Conservation (phyloP, 2,888 invertebrate genomes). For the Platycheirus rosarum region DNA sequence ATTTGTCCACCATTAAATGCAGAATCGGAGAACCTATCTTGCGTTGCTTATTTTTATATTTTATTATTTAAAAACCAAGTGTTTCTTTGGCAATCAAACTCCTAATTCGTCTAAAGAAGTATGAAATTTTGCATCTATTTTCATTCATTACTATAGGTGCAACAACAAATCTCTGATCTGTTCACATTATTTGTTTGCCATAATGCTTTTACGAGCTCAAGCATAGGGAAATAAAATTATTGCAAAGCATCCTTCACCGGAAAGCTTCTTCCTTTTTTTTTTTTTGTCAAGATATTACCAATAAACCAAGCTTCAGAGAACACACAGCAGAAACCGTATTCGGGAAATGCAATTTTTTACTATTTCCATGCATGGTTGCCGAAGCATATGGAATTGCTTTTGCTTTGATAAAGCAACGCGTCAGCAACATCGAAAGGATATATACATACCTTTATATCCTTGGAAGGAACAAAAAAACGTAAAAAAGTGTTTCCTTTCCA, state of each 20-base stretch:
- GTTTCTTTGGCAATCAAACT: too few species aligned
- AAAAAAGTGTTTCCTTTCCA: conserved; percentile 13
- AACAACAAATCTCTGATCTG: conserved; percentile 46
- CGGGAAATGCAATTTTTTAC: conserved; percentile 69
- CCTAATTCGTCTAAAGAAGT: too few species aligned
- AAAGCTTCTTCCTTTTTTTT: background rate
- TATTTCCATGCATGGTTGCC: conserved; percentile 69
- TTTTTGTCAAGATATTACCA: conserved; percentile 44
- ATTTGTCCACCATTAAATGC: too few species aligned
- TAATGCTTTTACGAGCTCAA: conserved; percentile 3
- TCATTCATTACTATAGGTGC: conserved; percentile 29
- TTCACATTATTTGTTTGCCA: conserved; percentile 17
- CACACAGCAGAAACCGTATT: conserved; percentile 14
- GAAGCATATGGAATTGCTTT: conserved; percentile 47
- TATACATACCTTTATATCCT: background rate
- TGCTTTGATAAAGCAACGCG: conserved; percentile 41
- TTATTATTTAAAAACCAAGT: too few species aligned
- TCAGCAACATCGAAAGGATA: conserved; percentile 56
- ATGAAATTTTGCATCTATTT: conserved; percentile 25
- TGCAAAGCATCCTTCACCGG: conserved; percentile 3
- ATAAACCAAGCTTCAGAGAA: conserved; percentile 40
- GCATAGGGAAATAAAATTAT: conserved; percentile 51
- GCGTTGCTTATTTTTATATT: too few species aligned
- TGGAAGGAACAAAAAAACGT: background rate
- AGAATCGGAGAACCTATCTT: too few species aligned